Base-by-base conservation (phyloP, 2,113 vertebrate genomes). In the Microtus montanus region DNA sequence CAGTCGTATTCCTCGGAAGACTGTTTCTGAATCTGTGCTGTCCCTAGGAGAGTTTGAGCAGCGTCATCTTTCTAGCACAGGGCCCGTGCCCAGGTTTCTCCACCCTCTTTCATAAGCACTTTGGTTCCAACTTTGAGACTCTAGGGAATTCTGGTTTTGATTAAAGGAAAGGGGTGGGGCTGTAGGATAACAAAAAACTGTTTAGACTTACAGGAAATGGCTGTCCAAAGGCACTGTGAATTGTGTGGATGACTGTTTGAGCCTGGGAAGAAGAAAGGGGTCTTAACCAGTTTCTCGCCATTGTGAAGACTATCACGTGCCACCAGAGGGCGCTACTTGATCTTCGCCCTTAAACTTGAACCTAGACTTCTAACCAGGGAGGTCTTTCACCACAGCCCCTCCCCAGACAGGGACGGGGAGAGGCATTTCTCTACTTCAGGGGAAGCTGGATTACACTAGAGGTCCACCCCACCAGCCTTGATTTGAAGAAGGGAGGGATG, bases 121-220 rank as follows among this genome's bases (percentile, higher is more conserved):
- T 63, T 68, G 19, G 30, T 78, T 70, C 89, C 7, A 10, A 7
- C 22, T 54, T 58, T 61, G 52, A 2, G 35, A 54, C 33, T 86
- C 47, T 28, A n/a, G 33, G 20, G 35, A 89, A 64, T n/a, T 84
- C 77, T 70, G 52, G 28, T 66, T 19, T 54, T 64, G 70, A 61
- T n/a, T 88, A 63, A 22, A 19, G 52, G 68, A 38, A 41, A 0
- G 4, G 1, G 2, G 33, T 19, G 74, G 15, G 19, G 20, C 22
- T 64, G 49, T 70, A 79, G 93, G 61, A 3, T 63, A 58, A 20
- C 14, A 28, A 44, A 49, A 78, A 78, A 78, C n/a, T 4, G 15
- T 87, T 54, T 49, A 92, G 73, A 96, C 97, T 92, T 96, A 97
- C 96, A 17, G 44, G 61, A 47, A 87, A 90, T 94, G 61, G 64